phyloP scores from a whole-genome alignment of 2,888 invertebrate species.

The Eucera pruinosa region DNA sequence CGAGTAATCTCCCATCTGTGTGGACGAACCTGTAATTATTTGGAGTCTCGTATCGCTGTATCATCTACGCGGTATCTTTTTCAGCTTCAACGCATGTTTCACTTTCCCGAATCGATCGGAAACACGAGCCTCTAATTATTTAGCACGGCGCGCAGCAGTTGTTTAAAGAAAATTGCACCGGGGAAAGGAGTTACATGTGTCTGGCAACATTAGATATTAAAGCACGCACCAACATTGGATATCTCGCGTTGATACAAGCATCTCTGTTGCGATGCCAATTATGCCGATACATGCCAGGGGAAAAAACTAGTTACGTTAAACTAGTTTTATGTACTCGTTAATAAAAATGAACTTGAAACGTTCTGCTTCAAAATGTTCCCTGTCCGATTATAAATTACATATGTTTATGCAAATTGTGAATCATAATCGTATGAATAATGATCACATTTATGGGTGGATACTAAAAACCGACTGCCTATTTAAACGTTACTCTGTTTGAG shows the following conservation, averaged over 20 bases:
- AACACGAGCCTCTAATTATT: conserved; percentile 38
- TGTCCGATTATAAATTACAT: neutral
- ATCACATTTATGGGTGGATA: no score
- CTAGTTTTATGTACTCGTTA: no score
- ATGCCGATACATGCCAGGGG: conserved; percentile 28
- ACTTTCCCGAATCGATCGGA: conserved; percentile 15
- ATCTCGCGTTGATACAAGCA: no score
- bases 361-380: neutral
- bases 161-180: neutral
- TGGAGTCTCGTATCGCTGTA: neutral
- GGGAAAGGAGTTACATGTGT: conserved; percentile 11
- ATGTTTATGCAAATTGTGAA: neutral
- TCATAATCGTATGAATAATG: no score
- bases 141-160: neutral
- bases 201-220: conserved; percentile 27
- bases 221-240: conserved; percentile 31
- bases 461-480: no score
- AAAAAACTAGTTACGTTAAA: no score
- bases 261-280: conserved; percentile 58
- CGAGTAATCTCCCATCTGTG: neutral
- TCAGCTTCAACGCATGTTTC: conserved; percentile 1
- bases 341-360: no score
- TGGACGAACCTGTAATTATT: conserved; percentile 1
- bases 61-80: neutral
- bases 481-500: no score